Percentiles rank a stretch among this genome's conserved stretches.
These are phyloP conservation scores for Pogonus chalceus DNA, from an alignment of 1,140 invertebrate genomes.

Conservation along the genomic window DNA sequence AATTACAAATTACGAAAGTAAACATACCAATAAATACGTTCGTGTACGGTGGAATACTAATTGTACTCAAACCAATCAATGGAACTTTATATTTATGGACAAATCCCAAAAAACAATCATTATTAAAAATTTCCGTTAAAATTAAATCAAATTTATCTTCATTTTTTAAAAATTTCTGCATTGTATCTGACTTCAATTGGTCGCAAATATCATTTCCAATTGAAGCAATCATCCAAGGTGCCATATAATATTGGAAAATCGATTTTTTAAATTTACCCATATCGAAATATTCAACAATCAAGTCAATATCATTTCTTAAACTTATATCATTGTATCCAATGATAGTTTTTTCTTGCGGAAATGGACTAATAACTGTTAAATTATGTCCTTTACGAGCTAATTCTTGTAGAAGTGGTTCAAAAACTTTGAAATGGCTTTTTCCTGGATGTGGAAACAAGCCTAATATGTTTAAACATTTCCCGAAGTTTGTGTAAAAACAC, in stretches of 20 bases:
- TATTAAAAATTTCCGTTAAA: constrained; percentile 55
- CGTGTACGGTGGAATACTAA: constrained; percentile 46
- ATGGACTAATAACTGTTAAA: constrained; percentile 51
- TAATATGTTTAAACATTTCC: no score
- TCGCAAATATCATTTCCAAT: constrained; percentile 34
- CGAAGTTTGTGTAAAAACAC: no score
- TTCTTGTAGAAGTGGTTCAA: constrained; percentile 48
- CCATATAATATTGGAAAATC: constrained; percentile 8
- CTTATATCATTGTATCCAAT: constrained; percentile 35
- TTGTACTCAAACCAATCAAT: constrained; percentile 44
- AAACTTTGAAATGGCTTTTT: constrained; percentile 58
- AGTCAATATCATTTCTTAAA: constrained; percentile 10
- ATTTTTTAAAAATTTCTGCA: constrained; percentile 40
- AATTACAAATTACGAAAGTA: no score
- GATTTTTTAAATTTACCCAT: constrained; percentile 2
- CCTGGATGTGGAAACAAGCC: constrained; percentile 50
- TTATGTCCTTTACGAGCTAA: constrained; percentile 50
- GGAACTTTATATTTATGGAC: constrained; percentile 50
- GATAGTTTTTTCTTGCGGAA: constrained; percentile 27
- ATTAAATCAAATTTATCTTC: constrained; percentile 47
- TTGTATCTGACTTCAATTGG: constrained; percentile 35
- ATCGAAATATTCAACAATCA: constrained; percentile 1
- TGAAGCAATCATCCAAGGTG: neutral
- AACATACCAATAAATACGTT: no score
- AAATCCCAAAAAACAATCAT: constrained; percentile 52